Conservation (phyloP, 1,140 invertebrate species). For the Papilio aristodemus region DNA sequence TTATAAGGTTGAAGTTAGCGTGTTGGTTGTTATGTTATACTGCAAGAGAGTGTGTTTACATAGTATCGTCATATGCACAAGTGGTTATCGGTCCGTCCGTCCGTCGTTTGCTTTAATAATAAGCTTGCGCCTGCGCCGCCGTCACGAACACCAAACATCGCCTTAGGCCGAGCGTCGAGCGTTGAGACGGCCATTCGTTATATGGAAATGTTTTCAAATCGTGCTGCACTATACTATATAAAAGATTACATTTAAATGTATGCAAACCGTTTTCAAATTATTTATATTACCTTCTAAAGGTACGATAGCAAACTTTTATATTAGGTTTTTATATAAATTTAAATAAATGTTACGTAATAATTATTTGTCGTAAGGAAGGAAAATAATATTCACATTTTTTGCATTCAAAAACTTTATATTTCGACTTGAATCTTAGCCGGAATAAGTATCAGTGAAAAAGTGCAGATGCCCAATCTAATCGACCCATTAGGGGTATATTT, state of each 20-base stretch:
- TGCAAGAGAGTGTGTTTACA: constrained; percentile 57
- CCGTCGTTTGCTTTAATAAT: constrained; percentile 75
- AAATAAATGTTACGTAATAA: not conserved
- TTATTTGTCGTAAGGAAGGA: not conserved
- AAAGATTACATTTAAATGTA: constrained; percentile 8
- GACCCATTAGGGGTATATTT: too few relatives aligned
- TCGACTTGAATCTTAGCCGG: too few relatives aligned
- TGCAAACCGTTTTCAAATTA: not conserved
- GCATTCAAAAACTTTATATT: too few relatives aligned
- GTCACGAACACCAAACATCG: constrained; percentile 74
- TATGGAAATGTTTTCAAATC: constrained; percentile 27
- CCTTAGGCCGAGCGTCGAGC: constrained; percentile 44
- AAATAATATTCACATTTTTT: not conserved
- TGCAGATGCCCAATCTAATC: too few relatives aligned
- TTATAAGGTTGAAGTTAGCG: not conserved
- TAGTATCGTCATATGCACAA: constrained; percentile 67
- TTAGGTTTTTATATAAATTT: not conserved
- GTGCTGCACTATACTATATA: not conserved
- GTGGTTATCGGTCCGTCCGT: constrained; percentile 66
- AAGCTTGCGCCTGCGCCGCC: constrained; percentile 63
- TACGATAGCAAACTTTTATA: not conserved
- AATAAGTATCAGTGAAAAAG: too few relatives aligned
- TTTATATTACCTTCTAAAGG: constrained; percentile 1
- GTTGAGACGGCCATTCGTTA: constrained; percentile 33
- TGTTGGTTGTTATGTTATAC: constrained; percentile 29